Evolutionary conservation across 2,888 invertebrate species (phyloP).

Genomic region (Elysia crispata): DNA sequence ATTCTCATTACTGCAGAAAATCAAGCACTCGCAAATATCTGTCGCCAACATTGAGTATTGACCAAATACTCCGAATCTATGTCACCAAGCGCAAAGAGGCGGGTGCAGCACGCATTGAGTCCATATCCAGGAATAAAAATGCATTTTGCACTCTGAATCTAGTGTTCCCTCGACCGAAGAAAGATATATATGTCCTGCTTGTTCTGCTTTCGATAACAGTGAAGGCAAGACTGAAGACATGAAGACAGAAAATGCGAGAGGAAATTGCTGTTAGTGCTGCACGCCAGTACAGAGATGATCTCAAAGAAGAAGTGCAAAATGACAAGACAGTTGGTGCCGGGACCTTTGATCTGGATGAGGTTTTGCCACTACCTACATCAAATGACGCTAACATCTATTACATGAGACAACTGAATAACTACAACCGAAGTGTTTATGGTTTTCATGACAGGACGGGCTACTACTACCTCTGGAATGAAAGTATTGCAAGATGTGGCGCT

Average conservation of each 20-base stretch:
- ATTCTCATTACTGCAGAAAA: too few relatives aligned
- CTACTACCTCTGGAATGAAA: not conserved
- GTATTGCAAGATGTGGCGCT: too few relatives aligned
- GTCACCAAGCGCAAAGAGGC: too few relatives aligned
- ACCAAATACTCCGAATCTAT: not conserved
- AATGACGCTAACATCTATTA: not conserved
- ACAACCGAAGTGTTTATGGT: not conserved
- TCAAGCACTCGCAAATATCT: too few relatives aligned
- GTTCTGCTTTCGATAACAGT: conserved; percentile 1
- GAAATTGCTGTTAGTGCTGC: not conserved
- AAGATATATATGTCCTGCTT: not conserved
- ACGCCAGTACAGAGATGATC: not conserved
- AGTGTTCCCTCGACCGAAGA: not conserved
- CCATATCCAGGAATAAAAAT: not conserved
- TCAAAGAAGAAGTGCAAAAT: conserved; percentile 1
- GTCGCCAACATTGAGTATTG: not conserved
- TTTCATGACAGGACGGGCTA: conserved; percentile 1
- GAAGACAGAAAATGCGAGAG: too few relatives aligned
- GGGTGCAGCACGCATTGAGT: not conserved
- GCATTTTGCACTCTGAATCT: not conserved
- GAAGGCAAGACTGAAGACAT: not conserved
- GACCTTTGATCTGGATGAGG: not conserved
- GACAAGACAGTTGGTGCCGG: not conserved
- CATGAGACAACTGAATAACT: not conserved
- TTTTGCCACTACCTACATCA: not conserved